Conservation (phyloP, 2,797 vertebrate species). For the Cygnus olor region DNA sequence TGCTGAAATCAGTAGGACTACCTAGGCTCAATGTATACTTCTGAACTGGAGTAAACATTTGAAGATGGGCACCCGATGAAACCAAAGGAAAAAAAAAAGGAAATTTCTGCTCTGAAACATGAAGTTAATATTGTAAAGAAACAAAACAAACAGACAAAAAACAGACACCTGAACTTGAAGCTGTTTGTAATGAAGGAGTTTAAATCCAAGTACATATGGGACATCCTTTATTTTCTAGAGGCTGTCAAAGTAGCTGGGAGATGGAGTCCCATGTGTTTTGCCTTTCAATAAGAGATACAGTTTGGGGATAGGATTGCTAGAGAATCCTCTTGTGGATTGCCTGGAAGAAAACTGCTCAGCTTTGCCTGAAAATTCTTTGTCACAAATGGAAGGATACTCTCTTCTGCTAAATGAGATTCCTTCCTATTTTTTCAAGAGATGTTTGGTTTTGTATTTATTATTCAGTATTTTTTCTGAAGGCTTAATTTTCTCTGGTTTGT, state of each 20-base stretch:
- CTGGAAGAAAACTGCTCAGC: not conserved
- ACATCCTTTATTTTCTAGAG: not conserved
- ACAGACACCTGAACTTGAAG: not conserved
- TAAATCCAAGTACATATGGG: not conserved
- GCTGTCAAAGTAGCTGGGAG: not conserved
- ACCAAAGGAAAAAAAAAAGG: not conserved
- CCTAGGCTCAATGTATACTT: accelerated
- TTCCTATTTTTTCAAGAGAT: not conserved
- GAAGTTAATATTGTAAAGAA: not conserved
- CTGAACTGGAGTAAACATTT: not conserved
- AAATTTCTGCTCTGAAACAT: not conserved
- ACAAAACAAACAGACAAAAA: not conserved
- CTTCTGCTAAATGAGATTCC: not conserved
- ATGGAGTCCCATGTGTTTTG: not conserved
- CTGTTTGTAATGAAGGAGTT: not conserved
- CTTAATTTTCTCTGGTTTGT: not conserved
- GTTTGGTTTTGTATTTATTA: not conserved
- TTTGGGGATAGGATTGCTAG: not conserved
- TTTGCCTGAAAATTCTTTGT: not conserved
- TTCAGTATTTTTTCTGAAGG: not conserved
- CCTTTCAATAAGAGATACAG: not conserved
- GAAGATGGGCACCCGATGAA: not conserved
- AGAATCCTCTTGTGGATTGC: not conserved
- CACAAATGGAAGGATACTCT: not conserved
- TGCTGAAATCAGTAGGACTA: not conserved